These are phyloP conservation scores for Chloropsis cyanopogon DNA, from an alignment of 2,113 vertebrate species.

Conservation along the genomic window DNA sequence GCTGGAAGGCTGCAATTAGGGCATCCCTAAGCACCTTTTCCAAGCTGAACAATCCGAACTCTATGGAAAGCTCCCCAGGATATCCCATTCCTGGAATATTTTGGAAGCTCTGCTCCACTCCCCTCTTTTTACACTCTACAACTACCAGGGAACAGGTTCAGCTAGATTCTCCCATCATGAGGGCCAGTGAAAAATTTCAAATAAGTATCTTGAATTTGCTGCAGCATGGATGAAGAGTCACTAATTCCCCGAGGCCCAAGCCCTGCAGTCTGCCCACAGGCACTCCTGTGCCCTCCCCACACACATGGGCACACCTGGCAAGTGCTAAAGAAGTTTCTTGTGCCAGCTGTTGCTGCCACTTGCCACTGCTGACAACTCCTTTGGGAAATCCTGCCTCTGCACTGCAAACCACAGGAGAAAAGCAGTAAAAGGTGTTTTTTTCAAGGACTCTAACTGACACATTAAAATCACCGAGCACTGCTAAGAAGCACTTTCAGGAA, in stretches of 20 bases:
- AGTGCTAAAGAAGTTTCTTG: neutral
- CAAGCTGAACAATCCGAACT: neutral
- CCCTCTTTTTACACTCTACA: neutral
- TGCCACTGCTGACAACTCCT: neutral
- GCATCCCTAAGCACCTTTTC: neutral
- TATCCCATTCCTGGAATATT: neutral
- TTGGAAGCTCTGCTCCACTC: neutral
- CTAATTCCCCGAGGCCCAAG: neutral
- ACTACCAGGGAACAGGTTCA: neutral
- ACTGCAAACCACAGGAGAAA: neutral
- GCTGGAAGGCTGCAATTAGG: neutral
- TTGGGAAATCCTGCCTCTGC: neutral
- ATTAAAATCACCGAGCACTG: neutral
- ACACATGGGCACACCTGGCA: accelerated
- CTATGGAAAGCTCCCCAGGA: neutral
- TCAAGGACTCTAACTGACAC: neutral
- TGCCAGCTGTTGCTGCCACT: neutral
- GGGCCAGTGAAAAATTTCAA: neutral
- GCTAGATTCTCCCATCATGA: neutral
- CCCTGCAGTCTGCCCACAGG: neutral
- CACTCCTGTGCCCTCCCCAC: too few relatives aligned
- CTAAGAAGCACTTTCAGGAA: neutral
- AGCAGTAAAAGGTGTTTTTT: neutral
- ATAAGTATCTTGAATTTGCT: neutral
- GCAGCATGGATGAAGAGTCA: neutral